Evolutionary conservation across 2,797 vertebrate species (phyloP).

Genomic region (Falco concolor): DNA sequence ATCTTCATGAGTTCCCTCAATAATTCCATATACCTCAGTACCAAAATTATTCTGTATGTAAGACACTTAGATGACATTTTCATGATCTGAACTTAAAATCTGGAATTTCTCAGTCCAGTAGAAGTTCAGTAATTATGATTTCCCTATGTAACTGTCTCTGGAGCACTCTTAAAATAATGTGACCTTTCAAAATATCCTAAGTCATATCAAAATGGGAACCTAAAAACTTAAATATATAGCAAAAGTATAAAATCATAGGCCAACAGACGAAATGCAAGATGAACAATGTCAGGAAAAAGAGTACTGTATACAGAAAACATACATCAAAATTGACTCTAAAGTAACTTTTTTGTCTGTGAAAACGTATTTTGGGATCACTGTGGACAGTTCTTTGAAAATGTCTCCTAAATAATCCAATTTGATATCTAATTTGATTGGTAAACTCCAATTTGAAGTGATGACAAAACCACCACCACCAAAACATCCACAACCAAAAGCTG

Average conservation of each 20-base stretch:
- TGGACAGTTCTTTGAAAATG: not conserved
- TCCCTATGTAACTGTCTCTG: not conserved
- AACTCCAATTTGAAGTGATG: not conserved
- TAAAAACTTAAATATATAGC: not conserved
- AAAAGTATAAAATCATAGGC: not conserved
- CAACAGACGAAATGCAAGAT: not conserved
- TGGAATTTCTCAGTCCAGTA: not conserved
- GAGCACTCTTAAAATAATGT: not conserved
- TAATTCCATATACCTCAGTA: not conserved
- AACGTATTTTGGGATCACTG: not conserved
- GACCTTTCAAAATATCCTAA: not conserved
- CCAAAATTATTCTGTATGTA: not conserved
- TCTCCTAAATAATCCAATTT: not conserved
- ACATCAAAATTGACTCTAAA: not conserved
- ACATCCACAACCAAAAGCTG: not conserved
- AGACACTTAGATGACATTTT: not conserved
- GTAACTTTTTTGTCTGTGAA: not conserved
- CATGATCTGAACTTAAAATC: not conserved
- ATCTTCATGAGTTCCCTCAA: not conserved
- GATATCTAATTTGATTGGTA: not conserved
- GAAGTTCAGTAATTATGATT: not conserved
- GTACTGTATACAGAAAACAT: not conserved
- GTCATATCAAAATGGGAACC: not conserved
- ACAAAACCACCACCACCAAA: not conserved
- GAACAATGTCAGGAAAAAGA: not conserved